phyloP scores from a whole-genome alignment of 2,797 vertebrate genomes.

The Meda fulgida region DNA sequence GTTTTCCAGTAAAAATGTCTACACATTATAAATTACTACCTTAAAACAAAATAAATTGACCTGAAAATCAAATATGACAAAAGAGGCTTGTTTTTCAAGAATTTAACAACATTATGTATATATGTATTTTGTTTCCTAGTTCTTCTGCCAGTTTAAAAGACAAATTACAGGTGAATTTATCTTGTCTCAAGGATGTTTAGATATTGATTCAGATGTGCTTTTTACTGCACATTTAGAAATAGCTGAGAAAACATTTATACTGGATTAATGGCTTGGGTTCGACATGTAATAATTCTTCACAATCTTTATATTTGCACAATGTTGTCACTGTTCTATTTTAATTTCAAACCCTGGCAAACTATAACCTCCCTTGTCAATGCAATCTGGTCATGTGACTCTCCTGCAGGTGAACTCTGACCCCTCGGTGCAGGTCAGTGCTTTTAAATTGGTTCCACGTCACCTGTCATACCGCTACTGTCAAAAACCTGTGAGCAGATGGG shows the following conservation, averaged over 20 bases:
- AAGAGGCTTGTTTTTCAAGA: not conserved
- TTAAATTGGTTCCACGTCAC: conserved; percentile 74
- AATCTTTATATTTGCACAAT: not conserved
- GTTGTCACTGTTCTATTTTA: conserved; percentile 53
- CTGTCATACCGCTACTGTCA: conserved; percentile 62
- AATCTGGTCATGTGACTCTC: conserved; percentile 70
- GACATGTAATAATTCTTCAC: not conserved
- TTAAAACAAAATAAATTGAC: conserved; percentile 6
- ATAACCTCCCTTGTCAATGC: conserved; percentile 41
- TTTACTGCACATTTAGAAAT: not conserved
- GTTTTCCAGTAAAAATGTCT: not conserved
- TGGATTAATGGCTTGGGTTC: not conserved
- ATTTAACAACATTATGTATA: not conserved
- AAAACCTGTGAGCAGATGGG: not conserved
- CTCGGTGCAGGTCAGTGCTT: conserved; percentile 57
- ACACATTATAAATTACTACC: too few species aligned
- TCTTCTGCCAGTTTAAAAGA: not conserved
- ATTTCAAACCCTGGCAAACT: conserved; percentile 42
- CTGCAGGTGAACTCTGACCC: conserved; percentile 70
- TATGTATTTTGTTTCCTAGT: not conserved
- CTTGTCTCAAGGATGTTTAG: not conserved
- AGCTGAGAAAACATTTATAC: not conserved
- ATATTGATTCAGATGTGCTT: not conserved
- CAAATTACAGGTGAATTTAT: not conserved
- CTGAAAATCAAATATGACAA: not conserved